phyloP scores from a whole-genome alignment of 2,797 vertebrate genomes.

The Peromyscus eremicus region DNA sequence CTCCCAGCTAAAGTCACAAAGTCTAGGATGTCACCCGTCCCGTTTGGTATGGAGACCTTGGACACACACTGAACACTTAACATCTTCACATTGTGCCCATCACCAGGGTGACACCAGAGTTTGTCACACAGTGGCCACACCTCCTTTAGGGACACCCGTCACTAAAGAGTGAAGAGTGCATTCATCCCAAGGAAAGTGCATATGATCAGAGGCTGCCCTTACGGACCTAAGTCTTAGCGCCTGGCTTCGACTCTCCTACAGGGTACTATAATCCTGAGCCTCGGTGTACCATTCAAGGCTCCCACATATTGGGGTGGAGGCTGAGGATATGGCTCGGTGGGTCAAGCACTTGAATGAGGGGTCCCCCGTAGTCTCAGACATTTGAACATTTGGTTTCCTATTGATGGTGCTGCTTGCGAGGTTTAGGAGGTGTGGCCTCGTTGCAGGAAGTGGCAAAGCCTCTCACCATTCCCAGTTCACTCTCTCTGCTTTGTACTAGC shows the following conservation, averaged over 20 bases:
- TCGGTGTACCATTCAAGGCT: neutral
- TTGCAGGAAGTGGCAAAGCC: neutral
- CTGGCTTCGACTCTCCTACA: neutral
- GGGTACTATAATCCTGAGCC: neutral
- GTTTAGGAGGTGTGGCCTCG: neutral
- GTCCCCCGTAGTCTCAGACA: neutral
- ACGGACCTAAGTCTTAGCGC: fast-evolving
- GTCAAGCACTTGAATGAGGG: neutral
- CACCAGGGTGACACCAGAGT: neutral
- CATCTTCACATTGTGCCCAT: neutral
- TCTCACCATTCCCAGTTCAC: neutral
- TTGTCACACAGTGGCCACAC: neutral
- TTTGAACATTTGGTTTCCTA: neutral
- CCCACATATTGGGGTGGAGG: neutral
- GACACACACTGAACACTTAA: neutral
- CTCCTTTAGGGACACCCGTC: neutral
- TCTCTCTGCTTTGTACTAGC: neutral
- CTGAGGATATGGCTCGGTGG: neutral
- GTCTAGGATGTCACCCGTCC: neutral
- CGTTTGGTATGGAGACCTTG: neutral
- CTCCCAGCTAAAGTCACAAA: neutral
- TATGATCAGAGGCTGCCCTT: neutral
- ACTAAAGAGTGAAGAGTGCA: neutral
- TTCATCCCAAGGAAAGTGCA: neutral
- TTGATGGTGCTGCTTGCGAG: neutral